Evolutionary conservation across 2,113 vertebrate species (phyloP).

Genomic region (Vimba vimba): DNA sequence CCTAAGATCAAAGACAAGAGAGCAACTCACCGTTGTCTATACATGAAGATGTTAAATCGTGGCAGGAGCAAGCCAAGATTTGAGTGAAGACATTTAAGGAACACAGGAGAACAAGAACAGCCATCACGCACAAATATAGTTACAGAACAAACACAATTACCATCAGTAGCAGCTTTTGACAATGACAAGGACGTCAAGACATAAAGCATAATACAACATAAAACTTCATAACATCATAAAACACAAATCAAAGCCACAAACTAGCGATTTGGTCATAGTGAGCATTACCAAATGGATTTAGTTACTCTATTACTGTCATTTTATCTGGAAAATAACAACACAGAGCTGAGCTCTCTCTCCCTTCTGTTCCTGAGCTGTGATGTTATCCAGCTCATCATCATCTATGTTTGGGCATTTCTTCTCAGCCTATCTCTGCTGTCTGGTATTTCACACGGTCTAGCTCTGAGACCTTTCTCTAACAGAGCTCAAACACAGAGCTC

Average conservation of each 20-base stretch:
- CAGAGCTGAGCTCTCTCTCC: not conserved
- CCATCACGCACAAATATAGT: constrained; percentile 55
- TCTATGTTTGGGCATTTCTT: not conserved
- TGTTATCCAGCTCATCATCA: constrained; percentile 1
- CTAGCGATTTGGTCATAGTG: not conserved
- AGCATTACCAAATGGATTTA: not conserved
- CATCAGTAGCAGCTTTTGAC: constrained; percentile 48
- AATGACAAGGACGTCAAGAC: constrained; percentile 44
- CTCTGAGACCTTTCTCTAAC: not conserved
- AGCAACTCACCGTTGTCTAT: constrained; percentile 77
- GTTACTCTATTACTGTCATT: not conserved
- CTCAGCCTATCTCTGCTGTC: not conserved
- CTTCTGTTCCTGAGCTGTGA: constrained; percentile 19
- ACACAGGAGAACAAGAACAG: constrained; percentile 54
- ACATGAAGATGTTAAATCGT: constrained; percentile 58
- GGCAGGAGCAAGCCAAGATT: constrained; percentile 64
- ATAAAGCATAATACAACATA: constrained; percentile 5
- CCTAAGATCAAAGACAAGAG: constrained; percentile 42
- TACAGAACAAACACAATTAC: constrained; percentile 55
- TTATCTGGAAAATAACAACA: not conserved
- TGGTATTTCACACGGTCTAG: not conserved
- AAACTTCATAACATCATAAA: not conserved
- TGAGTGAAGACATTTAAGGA: constrained; percentile 64
- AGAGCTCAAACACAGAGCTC: not conserved
- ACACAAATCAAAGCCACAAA: not conserved